These are phyloP conservation scores for Leptopilina clavipes DNA, from an alignment of 1,140 invertebrate species.

Conservation along the genomic window DNA sequence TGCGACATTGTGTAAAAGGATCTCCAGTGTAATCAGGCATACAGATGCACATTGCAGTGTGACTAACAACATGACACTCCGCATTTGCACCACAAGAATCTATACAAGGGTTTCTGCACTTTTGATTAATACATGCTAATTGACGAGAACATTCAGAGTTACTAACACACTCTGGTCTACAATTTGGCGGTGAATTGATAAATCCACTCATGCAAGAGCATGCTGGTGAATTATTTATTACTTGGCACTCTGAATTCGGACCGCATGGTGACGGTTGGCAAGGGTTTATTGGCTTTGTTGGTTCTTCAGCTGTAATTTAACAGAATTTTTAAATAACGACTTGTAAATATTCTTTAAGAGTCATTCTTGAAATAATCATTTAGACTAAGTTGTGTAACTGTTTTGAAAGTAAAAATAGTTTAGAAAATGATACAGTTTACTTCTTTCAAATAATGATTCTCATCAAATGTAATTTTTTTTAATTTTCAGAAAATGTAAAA, in stretches of 20 bases:
- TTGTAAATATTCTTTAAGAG: no score
- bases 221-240: conserved; percentile 72
- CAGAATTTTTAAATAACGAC: neutral
- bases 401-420: no score
- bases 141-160: conserved; percentile 76
- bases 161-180: conserved; percentile 74
- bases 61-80: conserved; percentile 77
- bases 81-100: conserved; percentile 77
- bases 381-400: no score
- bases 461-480: no score
- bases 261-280: conserved; percentile 75
- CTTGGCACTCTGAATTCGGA: conserved; percentile 73
- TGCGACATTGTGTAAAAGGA: conserved; percentile 73
- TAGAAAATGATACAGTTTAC: no score
- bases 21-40: conserved; percentile 74
- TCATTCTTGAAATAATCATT: no score
- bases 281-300: conserved; percentile 15
- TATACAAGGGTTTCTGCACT: conserved; percentile 75
- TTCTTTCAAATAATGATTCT: no score
- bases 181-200: conserved; percentile 70
- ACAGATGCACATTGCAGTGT: conserved; percentile 78
- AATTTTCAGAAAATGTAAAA: no score
- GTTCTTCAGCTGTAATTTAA: conserved; percentile 41
- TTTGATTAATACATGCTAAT: conserved; percentile 76
- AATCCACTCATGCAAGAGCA: conserved; percentile 74